Evolutionary conservation across 2,113 vertebrate species (phyloP), one percentile per base, ranked within the genome.

Genomic region (Dolichotis patagonum): DNA sequence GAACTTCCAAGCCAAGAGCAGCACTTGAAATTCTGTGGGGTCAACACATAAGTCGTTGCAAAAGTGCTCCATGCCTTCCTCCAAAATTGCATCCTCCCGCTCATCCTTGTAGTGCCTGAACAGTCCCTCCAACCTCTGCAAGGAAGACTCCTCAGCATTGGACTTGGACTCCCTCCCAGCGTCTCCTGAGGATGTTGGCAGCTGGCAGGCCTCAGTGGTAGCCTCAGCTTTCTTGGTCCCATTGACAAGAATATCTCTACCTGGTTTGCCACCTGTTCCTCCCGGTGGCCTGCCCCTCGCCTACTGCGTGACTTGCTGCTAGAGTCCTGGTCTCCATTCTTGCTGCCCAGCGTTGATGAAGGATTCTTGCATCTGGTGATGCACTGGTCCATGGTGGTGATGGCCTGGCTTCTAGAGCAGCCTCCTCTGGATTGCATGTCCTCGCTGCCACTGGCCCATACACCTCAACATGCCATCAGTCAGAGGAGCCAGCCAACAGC

Each of bases 301-400:
- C 99, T 99, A 94, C 98, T 98, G 11, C 99, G 99, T 5, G 99
- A 99, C 97, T 99, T 99, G 98, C 99, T 98, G 94, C 99, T 96
- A 0, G 99, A 97, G 69, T 99, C 99, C 97, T 99, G 99, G 84
- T 99, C 99, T 98, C 99, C 99, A 97, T 99, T 99, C 98, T 99
- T 99, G 97, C 99, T 99, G 98, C 99, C 99, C 26, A 99, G 99
- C 56, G 99, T 99, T 88, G 99, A 99, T 82, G 99, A 99, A 69
- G 99, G 99, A 97, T 99, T 99, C 98, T 99, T 99, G 98, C 99
- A 99, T 99, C 99, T 99, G 41, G 99, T 99, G 99, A 99, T 99
- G 90, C 99, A 99, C 99, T 99, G 99, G 99, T 99, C 99, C 99
- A 99, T 99, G 99, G 98, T 99, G 98, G 83, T 98, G 98, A 62